Evolutionary conservation across 2,888 invertebrate species (phyloP).

Genomic region (Osmoderma eremita): DNA sequence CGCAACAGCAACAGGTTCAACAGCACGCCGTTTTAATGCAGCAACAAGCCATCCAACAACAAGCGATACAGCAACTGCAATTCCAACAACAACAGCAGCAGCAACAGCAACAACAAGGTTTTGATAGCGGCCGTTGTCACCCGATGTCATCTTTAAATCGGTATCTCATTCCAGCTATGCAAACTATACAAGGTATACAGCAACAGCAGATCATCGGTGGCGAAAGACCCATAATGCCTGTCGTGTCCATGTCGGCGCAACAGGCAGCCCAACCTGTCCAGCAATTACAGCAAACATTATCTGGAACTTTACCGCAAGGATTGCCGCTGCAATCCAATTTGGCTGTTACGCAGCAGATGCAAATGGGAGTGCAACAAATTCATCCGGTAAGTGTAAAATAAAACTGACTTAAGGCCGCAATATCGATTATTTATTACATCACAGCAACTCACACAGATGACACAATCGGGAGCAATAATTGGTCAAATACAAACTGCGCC

Average conservation of each 20-base stretch:
- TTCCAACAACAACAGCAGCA: slow-evolving; percentile 58
- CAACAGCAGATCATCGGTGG: slow-evolving; percentile 63
- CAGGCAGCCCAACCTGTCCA: slow-evolving; percentile 68
- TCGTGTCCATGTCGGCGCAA: slow-evolving; percentile 71
- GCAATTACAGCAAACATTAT: slow-evolving; percentile 66
- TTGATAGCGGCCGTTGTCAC: neutral
- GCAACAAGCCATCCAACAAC: slow-evolving; percentile 50
- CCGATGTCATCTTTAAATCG: neutral
- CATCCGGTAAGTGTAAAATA: slow-evolving; percentile 66
- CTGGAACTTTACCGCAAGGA: slow-evolving; percentile 68
- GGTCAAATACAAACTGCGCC: slow-evolving; percentile 60
- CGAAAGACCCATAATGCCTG: slow-evolving; percentile 72
- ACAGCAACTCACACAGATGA: slow-evolving; percentile 66
- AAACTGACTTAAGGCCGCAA: neutral
- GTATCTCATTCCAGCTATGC: slow-evolving; percentile 65
- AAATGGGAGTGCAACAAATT: slow-evolving; percentile 68
- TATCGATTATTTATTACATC: neutral
- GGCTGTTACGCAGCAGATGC: slow-evolving; percentile 63
- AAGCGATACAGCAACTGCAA: slow-evolving; percentile 55
- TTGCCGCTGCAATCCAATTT: slow-evolving; percentile 66
- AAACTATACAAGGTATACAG: slow-evolving; percentile 68
- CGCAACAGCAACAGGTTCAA: slow-evolving; percentile 64
- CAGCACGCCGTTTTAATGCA: slow-evolving; percentile 49
- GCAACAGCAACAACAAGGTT: slow-evolving; percentile 60
- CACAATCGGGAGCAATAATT: slow-evolving; percentile 65